Base-by-base conservation (phyloP, 1,140 invertebrate species). In the Colletes gigas region DNA sequence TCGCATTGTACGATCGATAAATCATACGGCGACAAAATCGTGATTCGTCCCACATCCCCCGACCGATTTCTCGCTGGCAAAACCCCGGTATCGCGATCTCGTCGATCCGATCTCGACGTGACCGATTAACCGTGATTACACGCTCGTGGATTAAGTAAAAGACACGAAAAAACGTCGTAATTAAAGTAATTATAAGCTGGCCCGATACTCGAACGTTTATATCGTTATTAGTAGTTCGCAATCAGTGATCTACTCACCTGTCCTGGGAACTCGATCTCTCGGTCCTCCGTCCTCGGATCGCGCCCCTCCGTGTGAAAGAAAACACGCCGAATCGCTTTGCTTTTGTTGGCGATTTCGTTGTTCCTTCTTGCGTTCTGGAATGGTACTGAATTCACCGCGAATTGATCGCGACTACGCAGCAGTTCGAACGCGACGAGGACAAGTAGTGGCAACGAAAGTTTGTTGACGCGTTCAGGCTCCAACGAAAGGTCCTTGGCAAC, bases 1-100 rank as follows among this genome's bases (percentile, higher is more conserved):
- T 89, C 88, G 50, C 68, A 83, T 88, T 84, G 87, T 86, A 21
- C 71, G 78, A 83, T 85, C 78, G 81, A 85, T 85, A 83, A 87
- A 83, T 84, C 78, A 75, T 81, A 74, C 47, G n/a, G 62, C 74
- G 68, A 78, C 54, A 62, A 76, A 70, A 73, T 70, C 72, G 55
- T 44, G 66, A 73, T 71, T 52, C n/a, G 10, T 30, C 39, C 5
- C 44, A 30, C 0, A 2, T 30, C 2, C 59, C 9, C 0, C n/a
- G 17, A 7, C 62, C 12, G 39, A 59, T 39, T 59, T 68, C 57
- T 8, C 39, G 44, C 52, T 30, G 19, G 12, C 50, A 21, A n/a
- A 41, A 30, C 30, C 57, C 21, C 62, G 63, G 50, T 57, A 55
- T 39, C 50, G 30, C 14, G 12, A 65, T 47, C 10, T 19, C 39